Conservation (phyloP, 2,797 vertebrate genomes). For the Lacerta agilis region DNA sequence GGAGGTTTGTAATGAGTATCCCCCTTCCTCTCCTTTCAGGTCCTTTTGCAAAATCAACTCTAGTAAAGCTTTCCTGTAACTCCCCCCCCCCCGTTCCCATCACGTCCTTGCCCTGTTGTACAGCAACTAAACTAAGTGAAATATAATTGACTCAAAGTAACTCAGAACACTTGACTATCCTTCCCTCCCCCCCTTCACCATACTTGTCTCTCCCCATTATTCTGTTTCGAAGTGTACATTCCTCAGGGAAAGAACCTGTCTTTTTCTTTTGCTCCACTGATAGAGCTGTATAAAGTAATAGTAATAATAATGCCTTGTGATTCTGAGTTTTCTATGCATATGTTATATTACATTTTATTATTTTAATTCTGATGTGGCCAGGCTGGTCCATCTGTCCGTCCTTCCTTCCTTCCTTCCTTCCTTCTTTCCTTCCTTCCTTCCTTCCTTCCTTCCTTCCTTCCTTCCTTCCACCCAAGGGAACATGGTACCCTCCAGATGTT, state of each 20-base stretch:
- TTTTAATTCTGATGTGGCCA: background rate
- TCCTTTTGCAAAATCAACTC: background rate
- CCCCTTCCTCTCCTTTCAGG: background rate
- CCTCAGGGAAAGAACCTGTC: conserved; percentile 6
- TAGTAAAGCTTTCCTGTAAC: background rate
- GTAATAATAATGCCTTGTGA: background rate
- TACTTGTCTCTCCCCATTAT: conserved; percentile 18
- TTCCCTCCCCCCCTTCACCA: background rate
- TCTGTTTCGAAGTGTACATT: background rate
- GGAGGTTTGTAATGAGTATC: background rate
- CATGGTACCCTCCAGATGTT: too few relatives aligned
- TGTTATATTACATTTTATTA: background rate
- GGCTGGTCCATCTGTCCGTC: background rate
- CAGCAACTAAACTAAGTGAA: conserved; percentile 16
- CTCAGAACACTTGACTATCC: conserved; percentile 22
- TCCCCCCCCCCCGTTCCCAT: background rate
- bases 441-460: too few relatives aligned
- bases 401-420: too few relatives aligned
- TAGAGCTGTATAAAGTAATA: background rate
- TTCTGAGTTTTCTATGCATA: background rate
- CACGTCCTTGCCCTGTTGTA: background rate
- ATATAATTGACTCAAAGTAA: conserved; percentile 33
- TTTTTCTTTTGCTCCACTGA: conserved; percentile 6
- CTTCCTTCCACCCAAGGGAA: too few relatives aligned
- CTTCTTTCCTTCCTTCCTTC: too few relatives aligned